Percentiles rank a stretch among this genome's conserved stretches.
Evolutionary conservation across 1,140 invertebrate genomes (phyloP).

Genomic region (Drosophila mauritiana): DNA sequence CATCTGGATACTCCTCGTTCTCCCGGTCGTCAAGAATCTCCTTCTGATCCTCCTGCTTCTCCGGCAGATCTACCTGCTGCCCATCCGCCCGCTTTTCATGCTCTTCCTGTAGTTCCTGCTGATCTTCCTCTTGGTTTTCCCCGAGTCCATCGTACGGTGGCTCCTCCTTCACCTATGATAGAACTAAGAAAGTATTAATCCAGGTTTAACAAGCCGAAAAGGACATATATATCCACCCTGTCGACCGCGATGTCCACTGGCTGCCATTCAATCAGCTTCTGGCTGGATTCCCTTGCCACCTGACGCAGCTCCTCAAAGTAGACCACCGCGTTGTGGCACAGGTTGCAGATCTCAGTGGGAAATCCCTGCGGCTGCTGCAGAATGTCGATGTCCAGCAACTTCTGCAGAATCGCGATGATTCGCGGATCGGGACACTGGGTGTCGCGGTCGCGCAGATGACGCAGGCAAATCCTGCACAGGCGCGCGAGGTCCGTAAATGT

Average conservation of each 20-base stretch:
- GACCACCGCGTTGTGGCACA: constrained; percentile 67
- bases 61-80: background rate
- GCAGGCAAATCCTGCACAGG: constrained; percentile 73
- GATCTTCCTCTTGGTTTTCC: background rate
- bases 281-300: constrained; percentile 59
- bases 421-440: constrained; percentile 21
- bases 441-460: constrained; percentile 53
- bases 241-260: background rate
- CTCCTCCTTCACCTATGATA: constrained; percentile 58
- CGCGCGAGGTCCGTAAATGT: constrained; percentile 57
- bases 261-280: constrained; percentile 22
- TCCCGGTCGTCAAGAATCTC: background rate
- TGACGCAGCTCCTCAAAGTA: constrained; percentile 65
- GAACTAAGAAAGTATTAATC: constrained; percentile 37
- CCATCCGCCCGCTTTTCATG: constrained; percentile 3
- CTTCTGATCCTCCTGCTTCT: background rate
- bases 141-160: constrained; percentile 27
- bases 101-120: constrained; percentile 1
- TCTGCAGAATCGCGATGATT: constrained; percentile 41
- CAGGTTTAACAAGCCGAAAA: background rate
- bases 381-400: constrained; percentile 66
- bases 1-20: background rate
- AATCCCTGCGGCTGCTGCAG: constrained; percentile 52
- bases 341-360: constrained; percentile 61
- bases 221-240: constrained; percentile 16